Base-by-base conservation (phyloP, 2,888 invertebrate species). In the Euzetes globulus region DNA sequence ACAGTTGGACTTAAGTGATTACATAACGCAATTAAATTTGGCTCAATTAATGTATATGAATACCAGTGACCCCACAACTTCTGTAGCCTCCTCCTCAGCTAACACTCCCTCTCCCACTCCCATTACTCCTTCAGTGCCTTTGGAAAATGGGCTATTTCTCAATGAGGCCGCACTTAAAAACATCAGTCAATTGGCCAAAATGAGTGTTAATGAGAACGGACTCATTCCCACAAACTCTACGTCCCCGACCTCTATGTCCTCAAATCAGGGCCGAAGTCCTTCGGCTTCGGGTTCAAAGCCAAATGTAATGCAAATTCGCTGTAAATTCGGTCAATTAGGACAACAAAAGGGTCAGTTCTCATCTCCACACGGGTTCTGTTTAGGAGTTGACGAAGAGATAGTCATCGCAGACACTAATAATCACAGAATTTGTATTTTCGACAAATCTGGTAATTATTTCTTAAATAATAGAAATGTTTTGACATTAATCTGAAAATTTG, bases 361-460 rank as follows among this genome's bases (percentile, higher is more conserved):
- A 84, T 95, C 96, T 0, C 96, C 96, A 0, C 96, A 97, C 83
- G 96, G 96, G 65, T 97, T 97, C 83, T 97, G 96, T 81, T 87
- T 97, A 77, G 95, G 96, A 47, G 87, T 90, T 72, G 94, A 95
- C 81, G 95, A 96, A 83, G 95, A 96, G 81, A 95, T 97, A 79
- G 91, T 96, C 80, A 95, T 96, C 27, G 96, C 95, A 58, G 93
- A 96, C 82, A 96, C 96, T 6, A 94, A 96, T 82, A 96, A 96
- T 83, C 96, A 97, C 85, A 90, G 96, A 77, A 92, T 97, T 81
- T 79, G 79, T 89, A 89, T 96, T 77, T 97, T 96, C 83, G 94
- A 94, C 82, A 96, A 95, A 83, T 90, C 90, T 79, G 96, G 96
- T 60, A 25, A 27, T 72, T 72, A 6, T 71, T 29, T 11, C 2